Evolutionary conservation across 2,888 invertebrate species (phyloP), one percentile per base, ranked within the genome.

Genomic region (Troides aeacus): DNA sequence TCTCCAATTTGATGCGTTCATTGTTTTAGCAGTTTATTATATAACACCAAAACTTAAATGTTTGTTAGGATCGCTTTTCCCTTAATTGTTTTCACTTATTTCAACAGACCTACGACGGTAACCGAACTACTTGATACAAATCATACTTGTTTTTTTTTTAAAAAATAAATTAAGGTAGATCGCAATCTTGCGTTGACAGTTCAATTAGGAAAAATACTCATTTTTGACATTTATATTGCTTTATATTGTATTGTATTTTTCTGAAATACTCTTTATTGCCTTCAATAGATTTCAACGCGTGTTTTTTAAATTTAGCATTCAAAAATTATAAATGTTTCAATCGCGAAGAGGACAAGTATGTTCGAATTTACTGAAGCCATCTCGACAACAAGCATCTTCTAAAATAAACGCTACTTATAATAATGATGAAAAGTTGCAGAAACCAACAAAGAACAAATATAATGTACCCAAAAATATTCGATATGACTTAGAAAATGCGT

Each of bases 401-500:
- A 39, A 63, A 62, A 50, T 30, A 46, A 70, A 59, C 24, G 39
- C 62, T 50, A 69, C 15, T 23, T 50, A 57, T 58, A 68, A 77
- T 74, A 57, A 71, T 62, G 68, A 63, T 59, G 46, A 68, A 36
- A 73, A 77, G 57, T 64, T 66, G 46, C 66, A 53, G 21, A 64
- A 64, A 59, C 56, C 56, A 56, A 76, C 76, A 69, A 85, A 79
- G 68, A 84, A 74, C 75, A 88, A 80, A 74, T 81, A 79, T 74
- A 86, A 83, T 73, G 78, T 88, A 78, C 88, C 91, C 18, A 88
- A 85, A 79, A 84, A 71, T 69, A 71, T 91, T 64, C 87, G 90
- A 17, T 84, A 85, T 72, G 92, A 91, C 69, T 81, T 92, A 77
- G 90, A 92, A 73, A 89, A 87, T 72, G 89, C 92, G 23, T 81